These are phyloP conservation scores for Stenodema calcarata DNA, from an alignment of 2,888 invertebrate genomes.

Conservation along the genomic window DNA sequence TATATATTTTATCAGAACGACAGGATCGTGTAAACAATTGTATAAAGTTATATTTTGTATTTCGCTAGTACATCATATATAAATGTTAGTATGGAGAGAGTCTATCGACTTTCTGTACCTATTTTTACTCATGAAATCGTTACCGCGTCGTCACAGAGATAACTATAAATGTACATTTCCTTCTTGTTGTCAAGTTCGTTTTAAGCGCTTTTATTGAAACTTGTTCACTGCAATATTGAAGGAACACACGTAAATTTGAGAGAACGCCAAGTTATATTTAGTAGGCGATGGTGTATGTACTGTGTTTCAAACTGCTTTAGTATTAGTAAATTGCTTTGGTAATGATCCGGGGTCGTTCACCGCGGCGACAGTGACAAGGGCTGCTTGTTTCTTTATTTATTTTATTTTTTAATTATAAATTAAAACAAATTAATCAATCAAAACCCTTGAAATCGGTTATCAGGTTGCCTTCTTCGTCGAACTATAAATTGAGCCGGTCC, in stretches of 20 bases:
- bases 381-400: too few relatives aligned
- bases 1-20: neutral
- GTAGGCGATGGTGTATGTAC: too few relatives aligned
- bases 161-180: neutral
- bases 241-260: neutral
- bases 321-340: too few relatives aligned
- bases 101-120: neutral
- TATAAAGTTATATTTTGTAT: neutral
- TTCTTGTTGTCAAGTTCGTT: conserved; percentile 1
- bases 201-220: neutral
- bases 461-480: too few relatives aligned
- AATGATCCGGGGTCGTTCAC: too few relatives aligned
- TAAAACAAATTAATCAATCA: too few relatives aligned
- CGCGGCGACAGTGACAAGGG: too few relatives aligned
- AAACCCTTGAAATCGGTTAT: too few relatives aligned
- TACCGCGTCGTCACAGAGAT: conserved; percentile 29
- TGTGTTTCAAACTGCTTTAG: too few relatives aligned
- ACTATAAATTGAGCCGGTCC: too few relatives aligned
- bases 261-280: too few relatives aligned
- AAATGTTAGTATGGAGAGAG: conserved; percentile 39
- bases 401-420: too few relatives aligned
- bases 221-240: neutral
- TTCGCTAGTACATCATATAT: neutral
- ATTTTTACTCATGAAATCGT: conserved; percentile 26
- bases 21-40: neutral